These are phyloP conservation scores for Leptobrachium ailaonicum DNA, from an alignment of 2,113 vertebrate genomes.

Conservation along the genomic window DNA sequence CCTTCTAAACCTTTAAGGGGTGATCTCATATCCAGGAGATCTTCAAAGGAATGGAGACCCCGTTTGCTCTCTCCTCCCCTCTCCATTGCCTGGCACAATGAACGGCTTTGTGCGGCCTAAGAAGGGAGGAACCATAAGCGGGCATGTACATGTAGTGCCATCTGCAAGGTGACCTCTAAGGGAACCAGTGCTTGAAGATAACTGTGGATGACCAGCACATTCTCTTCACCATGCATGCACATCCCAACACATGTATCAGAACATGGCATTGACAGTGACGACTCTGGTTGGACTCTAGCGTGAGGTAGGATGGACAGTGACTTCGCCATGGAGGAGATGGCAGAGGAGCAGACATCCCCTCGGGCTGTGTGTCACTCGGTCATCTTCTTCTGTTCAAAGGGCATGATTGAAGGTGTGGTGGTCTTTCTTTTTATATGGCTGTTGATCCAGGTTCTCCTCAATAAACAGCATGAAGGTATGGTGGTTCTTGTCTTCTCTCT, in stretches of 20 bases:
- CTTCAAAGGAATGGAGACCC: background rate
- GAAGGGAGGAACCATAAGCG: constrained; percentile 11
- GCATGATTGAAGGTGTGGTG: constrained; percentile 74
- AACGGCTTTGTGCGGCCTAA: constrained; percentile 12
- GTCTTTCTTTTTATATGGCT: constrained; percentile 68
- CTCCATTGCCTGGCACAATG: constrained; percentile 6
- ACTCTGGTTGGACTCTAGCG: background rate
- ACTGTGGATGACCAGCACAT: background rate
- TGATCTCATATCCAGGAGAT: background rate
- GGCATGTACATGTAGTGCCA: background rate
- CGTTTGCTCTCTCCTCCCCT: constrained; percentile 1
- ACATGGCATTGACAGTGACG: background rate
- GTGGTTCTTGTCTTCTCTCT: background rate
- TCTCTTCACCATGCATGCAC: background rate
- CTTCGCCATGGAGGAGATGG: background rate
- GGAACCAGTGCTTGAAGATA: background rate
- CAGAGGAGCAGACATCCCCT: constrained; percentile 29
- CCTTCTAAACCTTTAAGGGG: background rate
- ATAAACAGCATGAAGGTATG: constrained; percentile 44
- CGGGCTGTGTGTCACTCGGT: constrained; percentile 72
- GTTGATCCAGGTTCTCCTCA: constrained; percentile 41
- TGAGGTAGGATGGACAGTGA: constrained; percentile 23
- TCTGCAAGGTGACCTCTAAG: constrained; percentile 23
- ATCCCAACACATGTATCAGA: background rate
- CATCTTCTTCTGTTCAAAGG: constrained; percentile 71